Base-by-base conservation (phyloP, 2,113 vertebrate species). In the Trematomus loennbergii region DNA sequence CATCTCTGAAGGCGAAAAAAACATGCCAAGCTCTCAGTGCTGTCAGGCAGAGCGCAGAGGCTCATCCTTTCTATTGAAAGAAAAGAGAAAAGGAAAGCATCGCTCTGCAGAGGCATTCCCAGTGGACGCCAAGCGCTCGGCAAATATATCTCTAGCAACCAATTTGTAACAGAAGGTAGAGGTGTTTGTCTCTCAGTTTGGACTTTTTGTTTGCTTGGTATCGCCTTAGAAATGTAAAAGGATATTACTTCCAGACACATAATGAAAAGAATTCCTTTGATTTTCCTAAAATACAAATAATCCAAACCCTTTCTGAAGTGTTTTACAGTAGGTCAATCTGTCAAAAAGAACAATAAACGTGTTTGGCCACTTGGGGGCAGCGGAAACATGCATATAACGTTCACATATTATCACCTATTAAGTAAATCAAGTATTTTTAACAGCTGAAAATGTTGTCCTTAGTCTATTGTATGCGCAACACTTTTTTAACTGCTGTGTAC, bases 151-250 rank as follows among this genome's bases (percentile, higher is more conserved):
- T 82, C 75, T 15, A 58, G 83, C 74, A 82, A 72, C 84, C 86
- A 89, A 87, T 88, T 91, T 89, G 86, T 89, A 72, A 80, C 65
- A 82, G 65, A 58, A 16, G 58, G 29, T 86, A 25, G 58, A 74
- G 65, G 33, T 46, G 78, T 83, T 76, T 83, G 83, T 83, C 57
- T 79, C 70, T 86, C 78, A 57, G 65, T 70, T 83, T 53, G 17
- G 5, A 68, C 22, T 60, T 53, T 46, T 63, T 48, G 36, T 63
- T 29, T 57, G 12, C 50, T 78, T 9, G 53, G 50, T 57, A 50
- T 50, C 22, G 40, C 29, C 40, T 70, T 12, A 10, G 33, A 40
- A 54, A 72, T 59, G 59, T 8, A 71, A 52, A 77, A 55, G 48
- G 22, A 29, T 55, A 45, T 12, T 80, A 71, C 22, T 20, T 10